phyloP scores from a whole-genome alignment of 2,888 invertebrate genomes.

The Nemurella pictetii region DNA sequence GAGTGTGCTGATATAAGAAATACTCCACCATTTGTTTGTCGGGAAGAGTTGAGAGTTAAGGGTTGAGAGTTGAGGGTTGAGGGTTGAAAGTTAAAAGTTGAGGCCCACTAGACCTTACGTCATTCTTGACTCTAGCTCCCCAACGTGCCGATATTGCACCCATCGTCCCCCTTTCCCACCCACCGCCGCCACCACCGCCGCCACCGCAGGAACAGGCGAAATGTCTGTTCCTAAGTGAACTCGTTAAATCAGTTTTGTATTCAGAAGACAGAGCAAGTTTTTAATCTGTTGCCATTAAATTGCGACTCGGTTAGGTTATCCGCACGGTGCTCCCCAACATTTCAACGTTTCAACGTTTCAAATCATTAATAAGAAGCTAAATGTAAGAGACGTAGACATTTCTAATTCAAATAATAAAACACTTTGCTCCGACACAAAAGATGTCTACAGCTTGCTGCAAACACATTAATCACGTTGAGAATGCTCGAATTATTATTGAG shows the following conservation, averaged over 20 bases:
- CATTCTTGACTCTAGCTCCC: slow-evolving; percentile 6
- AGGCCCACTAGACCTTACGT: not conserved
- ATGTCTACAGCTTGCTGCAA: slow-evolving; percentile 2
- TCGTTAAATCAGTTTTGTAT: slow-evolving; percentile 31
- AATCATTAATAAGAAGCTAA: slow-evolving; percentile 26
- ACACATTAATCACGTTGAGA: slow-evolving; percentile 1
- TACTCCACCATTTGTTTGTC: too few species aligned
- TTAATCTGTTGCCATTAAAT: slow-evolving; percentile 21
- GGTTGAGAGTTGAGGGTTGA: too few species aligned
- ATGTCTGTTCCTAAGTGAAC: slow-evolving; percentile 26
- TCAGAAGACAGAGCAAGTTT: slow-evolving; percentile 28
- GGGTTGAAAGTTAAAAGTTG: too few species aligned
- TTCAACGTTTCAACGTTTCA: slow-evolving; percentile 4
- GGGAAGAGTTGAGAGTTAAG: too few species aligned
- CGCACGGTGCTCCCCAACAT: not conserved
- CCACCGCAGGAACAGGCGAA: not conserved
- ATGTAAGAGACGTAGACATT: slow-evolving; percentile 14
- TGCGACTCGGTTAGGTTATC: slow-evolving; percentile 1
- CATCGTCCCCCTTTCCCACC: too few species aligned
- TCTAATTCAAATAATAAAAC: slow-evolving; percentile 17
- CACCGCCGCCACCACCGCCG: not conserved
- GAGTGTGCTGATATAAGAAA: too few species aligned
- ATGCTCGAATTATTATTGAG: slow-evolving; percentile 25
- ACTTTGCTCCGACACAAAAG: slow-evolving; percentile 23
- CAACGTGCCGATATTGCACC: not conserved